Evolutionary conservation across 2,888 invertebrate genomes (phyloP).

Genomic region (Polydrusus tereticollis): DNA sequence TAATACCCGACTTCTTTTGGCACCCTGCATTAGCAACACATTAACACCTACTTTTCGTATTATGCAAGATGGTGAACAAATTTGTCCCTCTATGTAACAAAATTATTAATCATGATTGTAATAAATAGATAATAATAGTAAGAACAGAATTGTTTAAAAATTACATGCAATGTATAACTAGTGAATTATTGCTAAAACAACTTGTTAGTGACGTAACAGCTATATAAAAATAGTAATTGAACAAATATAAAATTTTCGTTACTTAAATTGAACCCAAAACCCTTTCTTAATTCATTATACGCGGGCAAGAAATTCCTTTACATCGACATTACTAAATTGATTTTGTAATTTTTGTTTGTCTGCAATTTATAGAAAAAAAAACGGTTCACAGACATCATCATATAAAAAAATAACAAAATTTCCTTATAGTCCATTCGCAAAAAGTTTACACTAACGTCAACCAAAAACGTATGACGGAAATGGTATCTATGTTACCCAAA

Average conservation of each 20-base stretch:
- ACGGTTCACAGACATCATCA: no score
- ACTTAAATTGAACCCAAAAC: neutral
- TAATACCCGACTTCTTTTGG: no score
- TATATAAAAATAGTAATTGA: neutral
- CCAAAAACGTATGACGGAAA: no score
- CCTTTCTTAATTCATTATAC: neutral
- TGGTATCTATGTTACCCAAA: no score
- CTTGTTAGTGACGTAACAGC: conserved; percentile 1
- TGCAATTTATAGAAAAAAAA: no score
- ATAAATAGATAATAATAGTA: neutral
- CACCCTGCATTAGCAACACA: no score
- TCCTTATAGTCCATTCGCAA: no score
- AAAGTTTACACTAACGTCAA: no score
- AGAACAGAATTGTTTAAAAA: neutral
- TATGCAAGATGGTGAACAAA: neutral
- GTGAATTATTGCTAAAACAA: conserved; percentile 11
- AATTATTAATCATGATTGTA: conserved; percentile 5
- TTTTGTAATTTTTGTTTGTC: neutral
- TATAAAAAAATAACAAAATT: no score
- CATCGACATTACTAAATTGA: neutral
- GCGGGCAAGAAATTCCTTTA: neutral
- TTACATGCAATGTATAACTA: conserved; percentile 8
- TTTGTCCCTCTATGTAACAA: neutral
- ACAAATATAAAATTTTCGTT: neutral
- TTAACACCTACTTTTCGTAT: neutral